Evolutionary conservation across 1,140 invertebrate genomes (phyloP).

Genomic region (Neodiprion lecontei): DNA sequence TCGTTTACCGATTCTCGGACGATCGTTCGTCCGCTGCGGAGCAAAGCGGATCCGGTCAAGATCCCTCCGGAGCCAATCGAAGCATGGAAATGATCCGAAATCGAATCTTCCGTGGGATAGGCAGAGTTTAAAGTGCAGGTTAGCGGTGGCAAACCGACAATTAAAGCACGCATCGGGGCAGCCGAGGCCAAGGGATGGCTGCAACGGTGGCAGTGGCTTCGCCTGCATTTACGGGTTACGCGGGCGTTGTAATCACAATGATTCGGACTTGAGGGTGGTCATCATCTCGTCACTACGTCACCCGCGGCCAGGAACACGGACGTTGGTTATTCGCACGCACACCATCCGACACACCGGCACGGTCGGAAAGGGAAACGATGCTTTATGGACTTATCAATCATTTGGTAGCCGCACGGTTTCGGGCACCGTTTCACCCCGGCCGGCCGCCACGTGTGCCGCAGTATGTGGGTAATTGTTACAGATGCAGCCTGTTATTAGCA

Average conservation of each 20-base stretch:
- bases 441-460: no score
- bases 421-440: constrained; percentile 23
- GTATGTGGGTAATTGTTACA: constrained; percentile 29
- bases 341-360: constrained; percentile 30
- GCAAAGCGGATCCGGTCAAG: no score
- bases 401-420: constrained; percentile 51
- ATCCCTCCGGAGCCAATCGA: background rate
- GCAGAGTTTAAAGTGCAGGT: constrained; percentile 12
- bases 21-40: no score
- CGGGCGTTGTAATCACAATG: constrained; percentile 59
- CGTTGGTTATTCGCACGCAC: constrained; percentile 34
- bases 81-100: background rate
- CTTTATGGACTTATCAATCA: constrained; percentile 64
- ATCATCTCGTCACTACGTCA: constrained; percentile 63
- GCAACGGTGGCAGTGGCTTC: constrained; percentile 55
- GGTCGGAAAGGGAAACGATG: constrained; percentile 2
- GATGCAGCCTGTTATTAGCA: constrained; percentile 58
- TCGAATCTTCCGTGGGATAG: background rate
- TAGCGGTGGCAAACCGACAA: constrained; percentile 24
- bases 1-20: no score
- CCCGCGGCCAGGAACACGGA: constrained; percentile 47
- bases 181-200: constrained; percentile 1
- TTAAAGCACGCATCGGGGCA: constrained; percentile 17
- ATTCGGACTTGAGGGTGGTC: constrained; percentile 53
- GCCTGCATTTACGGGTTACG: constrained; percentile 55